Evolutionary conservation across 2,888 invertebrate species (phyloP), one percentile per base, ranked within the genome.

Genomic region (Cosmorhoe ocellata): DNA sequence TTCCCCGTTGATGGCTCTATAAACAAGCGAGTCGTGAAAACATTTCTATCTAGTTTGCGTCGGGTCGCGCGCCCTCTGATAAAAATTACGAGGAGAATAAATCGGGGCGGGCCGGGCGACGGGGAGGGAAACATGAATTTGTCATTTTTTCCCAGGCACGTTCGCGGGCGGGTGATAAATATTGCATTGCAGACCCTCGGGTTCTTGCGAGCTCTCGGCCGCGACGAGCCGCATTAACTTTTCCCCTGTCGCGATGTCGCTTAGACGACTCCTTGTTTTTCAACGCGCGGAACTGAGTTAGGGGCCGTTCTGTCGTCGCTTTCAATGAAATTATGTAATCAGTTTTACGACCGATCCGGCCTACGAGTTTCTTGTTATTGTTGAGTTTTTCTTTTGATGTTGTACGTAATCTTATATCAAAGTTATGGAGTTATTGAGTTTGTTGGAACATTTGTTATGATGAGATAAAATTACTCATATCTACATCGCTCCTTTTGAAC

Each of bases 61-160:
- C 71, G 78, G 77, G 75, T 74, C 73, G 67, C 77, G 79, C 79
- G 75, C 82, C 81, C 84, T 80, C 81, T 82, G 81, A 80, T 85
- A 85, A 88, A 87, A 88, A 87, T 84, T 83, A 85, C 84, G 82
- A 74, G 66, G 69, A 71, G 81, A 83, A 86, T 86, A 87, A 86
- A 86, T 85, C 83, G 81, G 79, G 77, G 70, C 66, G 70, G 65
- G 63, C 70, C 60, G 71, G 63, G 62, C 56, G 69, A 63, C 64
- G 70, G 70, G 68, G 66, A 74, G 76, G 77, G 78, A 71, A 78
- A 81, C 86, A 88, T 87, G 88, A 88, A 89, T 89, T 89, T 89
- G 88, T 89, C 87, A 89, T 89, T 88, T 87, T 88, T 88, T 87
- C 86, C 79, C 72, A 80, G 84, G 81, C 87, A 87, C 86, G 87